Percentiles rank a stretch among this genome's conserved stretches.
Conservation (phyloP, 64 coral and sea anemone genomes). For the Trachythela sp. region DNA sequence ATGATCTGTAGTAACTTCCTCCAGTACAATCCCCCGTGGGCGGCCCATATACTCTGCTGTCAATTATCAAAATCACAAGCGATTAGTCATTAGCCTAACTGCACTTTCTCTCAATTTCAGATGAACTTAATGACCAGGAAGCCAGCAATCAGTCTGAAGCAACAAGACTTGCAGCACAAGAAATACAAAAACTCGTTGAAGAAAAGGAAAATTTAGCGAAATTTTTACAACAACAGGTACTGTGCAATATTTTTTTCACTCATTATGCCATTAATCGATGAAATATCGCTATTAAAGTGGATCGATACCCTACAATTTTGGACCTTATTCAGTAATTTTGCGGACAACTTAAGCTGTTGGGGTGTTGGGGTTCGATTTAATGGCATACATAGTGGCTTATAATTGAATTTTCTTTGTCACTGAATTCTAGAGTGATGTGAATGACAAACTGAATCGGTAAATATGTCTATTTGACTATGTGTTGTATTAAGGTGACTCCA, state of each 20-base stretch:
- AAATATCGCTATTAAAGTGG: background rate
- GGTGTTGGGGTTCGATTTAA: too few relatives aligned
- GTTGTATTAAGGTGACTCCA: background rate
- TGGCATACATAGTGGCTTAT: background rate
- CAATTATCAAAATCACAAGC: too few relatives aligned
- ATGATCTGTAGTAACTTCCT: background rate
- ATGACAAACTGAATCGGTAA: slow-evolving; percentile 13
- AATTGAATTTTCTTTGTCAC: background rate
- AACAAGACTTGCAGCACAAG: slow-evolving; percentile 46
- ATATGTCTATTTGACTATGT: background rate
- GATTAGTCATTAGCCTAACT: too few relatives aligned
- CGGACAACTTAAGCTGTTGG: too few relatives aligned
- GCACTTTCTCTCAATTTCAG: slow-evolving; percentile 13
- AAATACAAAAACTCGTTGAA: slow-evolving; percentile 57
- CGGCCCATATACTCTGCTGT: background rate
- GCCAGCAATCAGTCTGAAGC: slow-evolving; percentile 53
- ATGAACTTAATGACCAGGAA: slow-evolving; percentile 63
- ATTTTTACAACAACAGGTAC: slow-evolving; percentile 57
- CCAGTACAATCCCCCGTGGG: too few relatives aligned
- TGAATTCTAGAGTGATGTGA: background rate
- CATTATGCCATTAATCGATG: too few relatives aligned
- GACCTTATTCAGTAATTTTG: too few relatives aligned
- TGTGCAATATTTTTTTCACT: background rate
- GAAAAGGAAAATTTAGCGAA: slow-evolving; percentile 61
- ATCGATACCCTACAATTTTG: too few relatives aligned